Evolutionary conservation across 2,113 vertebrate species (phyloP).

Genomic region (Silurus meridionalis): DNA sequence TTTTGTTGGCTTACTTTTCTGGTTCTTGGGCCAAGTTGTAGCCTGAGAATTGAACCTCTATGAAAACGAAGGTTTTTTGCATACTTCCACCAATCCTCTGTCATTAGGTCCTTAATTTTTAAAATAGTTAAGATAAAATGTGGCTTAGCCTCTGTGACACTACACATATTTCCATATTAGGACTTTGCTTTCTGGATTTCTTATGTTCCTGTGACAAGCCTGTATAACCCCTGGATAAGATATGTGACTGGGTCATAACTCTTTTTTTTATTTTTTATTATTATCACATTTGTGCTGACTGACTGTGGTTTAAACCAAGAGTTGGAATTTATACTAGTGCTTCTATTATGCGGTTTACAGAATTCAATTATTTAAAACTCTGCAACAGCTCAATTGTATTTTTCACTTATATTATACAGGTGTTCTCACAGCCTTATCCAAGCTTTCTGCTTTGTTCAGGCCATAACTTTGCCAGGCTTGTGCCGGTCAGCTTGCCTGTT

Average conservation of each 20-base stretch:
- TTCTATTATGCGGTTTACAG: not conserved
- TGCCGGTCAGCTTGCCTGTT: conserved; percentile 44
- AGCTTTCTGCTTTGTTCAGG: conserved; percentile 8
- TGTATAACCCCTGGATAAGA: conserved; percentile 5
- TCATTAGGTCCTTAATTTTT: conserved; percentile 16
- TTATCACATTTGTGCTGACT: not conserved
- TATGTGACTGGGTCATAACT: not conserved
- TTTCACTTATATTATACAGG: conserved; percentile 21
- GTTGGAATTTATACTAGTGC: not conserved
- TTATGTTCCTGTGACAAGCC: not conserved
- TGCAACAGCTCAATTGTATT: conserved; percentile 5
- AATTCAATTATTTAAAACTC: conserved; percentile 15
- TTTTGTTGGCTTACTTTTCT: conserved; percentile 2
- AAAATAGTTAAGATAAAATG: not conserved
- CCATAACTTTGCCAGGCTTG: not conserved
- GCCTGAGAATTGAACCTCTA: conserved; percentile 26
- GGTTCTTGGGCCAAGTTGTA: conserved; percentile 2
- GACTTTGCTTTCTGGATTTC: not conserved
- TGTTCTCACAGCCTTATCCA: not conserved
- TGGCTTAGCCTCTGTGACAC: not conserved
- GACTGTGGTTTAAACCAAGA: not conserved
- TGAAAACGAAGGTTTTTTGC: conserved; percentile 18
- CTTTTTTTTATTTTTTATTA: not conserved
- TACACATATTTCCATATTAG: conserved; percentile 18
- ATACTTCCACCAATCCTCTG: conserved; percentile 8